Evolutionary conservation across 2,888 invertebrate species (phyloP).

Genomic region (Cataglyphis albicans): DNA sequence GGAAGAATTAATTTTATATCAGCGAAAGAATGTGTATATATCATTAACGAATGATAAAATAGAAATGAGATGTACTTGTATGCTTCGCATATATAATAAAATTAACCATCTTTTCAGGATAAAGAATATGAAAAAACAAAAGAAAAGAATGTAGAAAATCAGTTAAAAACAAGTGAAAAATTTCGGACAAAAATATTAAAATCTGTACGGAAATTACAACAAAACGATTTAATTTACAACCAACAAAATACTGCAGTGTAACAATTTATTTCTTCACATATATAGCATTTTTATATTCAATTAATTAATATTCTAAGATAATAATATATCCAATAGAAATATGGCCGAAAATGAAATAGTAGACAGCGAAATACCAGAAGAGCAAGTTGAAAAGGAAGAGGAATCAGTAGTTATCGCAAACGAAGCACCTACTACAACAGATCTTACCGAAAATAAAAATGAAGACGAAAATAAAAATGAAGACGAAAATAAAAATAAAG

Average conservation of each 20-base stretch:
- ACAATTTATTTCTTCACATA: slow-evolving; percentile 17
- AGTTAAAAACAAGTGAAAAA: background rate
- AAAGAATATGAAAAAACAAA: background rate
- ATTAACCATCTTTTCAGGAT: slow-evolving; percentile 14
- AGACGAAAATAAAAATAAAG: background rate
- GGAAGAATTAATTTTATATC: background rate
- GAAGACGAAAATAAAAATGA: background rate
- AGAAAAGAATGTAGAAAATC: slow-evolving; percentile 3
- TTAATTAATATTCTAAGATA: background rate
- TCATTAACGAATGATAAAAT: slow-evolving; percentile 7
- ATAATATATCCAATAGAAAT: slow-evolving; percentile 40
- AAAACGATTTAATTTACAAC: background rate
- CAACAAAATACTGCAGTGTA: slow-evolving; percentile 27
- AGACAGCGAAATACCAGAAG: background rate
- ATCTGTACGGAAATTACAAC: background rate
- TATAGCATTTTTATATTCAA: background rate
- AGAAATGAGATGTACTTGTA: background rate
- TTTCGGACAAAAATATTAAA: background rate
- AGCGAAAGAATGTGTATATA: background rate
- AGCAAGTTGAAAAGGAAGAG: slow-evolving; percentile 3
- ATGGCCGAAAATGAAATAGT: slow-evolving; percentile 58
- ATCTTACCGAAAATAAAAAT: background rate
- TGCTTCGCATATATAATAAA: background rate
- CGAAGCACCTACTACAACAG: background rate
- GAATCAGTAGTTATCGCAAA: background rate